Conservation (phyloP, 92 coral and sea anemone species). For the Actinostola sp. region DNA sequence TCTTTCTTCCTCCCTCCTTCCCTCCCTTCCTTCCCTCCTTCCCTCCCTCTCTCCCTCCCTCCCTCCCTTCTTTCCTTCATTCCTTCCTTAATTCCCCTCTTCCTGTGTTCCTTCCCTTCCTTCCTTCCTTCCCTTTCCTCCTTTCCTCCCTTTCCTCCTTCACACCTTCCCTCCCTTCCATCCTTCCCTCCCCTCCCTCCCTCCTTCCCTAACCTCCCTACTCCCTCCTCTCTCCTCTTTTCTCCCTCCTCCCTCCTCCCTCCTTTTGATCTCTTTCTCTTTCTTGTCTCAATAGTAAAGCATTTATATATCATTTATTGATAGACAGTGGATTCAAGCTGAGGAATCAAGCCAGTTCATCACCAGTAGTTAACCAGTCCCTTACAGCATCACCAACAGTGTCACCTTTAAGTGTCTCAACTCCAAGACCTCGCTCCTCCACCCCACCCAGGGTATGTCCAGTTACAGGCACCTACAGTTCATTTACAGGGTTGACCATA, state of each 20-base stretch:
- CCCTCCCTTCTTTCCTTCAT: background rate
- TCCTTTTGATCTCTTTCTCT: background rate
- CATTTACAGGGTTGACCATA: too few relatives aligned
- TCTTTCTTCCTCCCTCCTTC: background rate
- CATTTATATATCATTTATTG: background rate
- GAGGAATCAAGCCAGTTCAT: slow-evolving; percentile 13
- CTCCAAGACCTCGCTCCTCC: slow-evolving; percentile 24
- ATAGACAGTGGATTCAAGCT: slow-evolving; percentile 66
- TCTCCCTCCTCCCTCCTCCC: background rate
- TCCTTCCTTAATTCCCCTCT: too few relatives aligned
- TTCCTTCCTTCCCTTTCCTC: too few relatives aligned
- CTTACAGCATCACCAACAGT: slow-evolving; percentile 36
- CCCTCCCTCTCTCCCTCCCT: too few relatives aligned
- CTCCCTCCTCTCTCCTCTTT: background rate
- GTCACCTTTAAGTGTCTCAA: slow-evolving; percentile 25
- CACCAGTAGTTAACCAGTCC: slow-evolving; percentile 31
- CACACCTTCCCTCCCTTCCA: background rate
- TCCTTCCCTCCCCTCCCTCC: background rate
- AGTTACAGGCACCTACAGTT: too few relatives aligned
- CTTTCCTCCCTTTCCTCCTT: too few relatives aligned
- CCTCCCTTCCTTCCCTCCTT: background rate
- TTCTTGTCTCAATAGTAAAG: background rate
- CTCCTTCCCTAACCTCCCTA: too few relatives aligned
- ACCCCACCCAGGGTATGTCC: slow-evolving; percentile 20
- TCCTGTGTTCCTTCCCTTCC: too few relatives aligned